Percentiles rank a stretch among this genome's conserved stretches.
Conservation (phyloP, 2,888 invertebrate species). For the Antheraea assamensis region DNA sequence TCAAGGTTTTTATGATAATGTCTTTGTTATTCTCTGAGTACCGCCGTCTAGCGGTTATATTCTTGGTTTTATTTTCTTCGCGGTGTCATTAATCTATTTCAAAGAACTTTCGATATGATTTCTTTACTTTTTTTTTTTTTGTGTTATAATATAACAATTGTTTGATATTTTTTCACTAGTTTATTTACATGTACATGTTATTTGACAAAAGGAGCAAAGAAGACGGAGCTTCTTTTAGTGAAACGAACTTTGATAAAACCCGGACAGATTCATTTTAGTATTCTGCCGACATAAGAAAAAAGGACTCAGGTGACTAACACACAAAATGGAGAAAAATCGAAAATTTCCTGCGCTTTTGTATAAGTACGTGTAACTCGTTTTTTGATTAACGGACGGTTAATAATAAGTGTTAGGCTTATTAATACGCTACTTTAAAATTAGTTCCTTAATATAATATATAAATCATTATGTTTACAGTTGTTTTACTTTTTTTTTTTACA, state of each 20-base stretch:
- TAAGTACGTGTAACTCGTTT: too few species aligned
- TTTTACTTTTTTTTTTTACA: too few species aligned
- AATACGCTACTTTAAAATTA: too few species aligned
- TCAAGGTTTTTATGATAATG: conserved; percentile 30
- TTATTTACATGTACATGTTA: neutral
- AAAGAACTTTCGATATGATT: conserved; percentile 18
- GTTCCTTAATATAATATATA: too few species aligned
- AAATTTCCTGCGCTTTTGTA: too few species aligned
- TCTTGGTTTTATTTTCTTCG: conserved; percentile 25
- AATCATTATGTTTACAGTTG: too few species aligned
- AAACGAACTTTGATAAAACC: neutral
- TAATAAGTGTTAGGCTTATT: too few species aligned
- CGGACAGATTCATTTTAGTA: neutral
- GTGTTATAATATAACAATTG: neutral
- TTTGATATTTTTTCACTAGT: neutral
- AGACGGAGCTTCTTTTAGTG: neutral
- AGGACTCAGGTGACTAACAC: too few species aligned
- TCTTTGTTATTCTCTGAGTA: conserved; percentile 28
- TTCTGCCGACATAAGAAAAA: too few species aligned
- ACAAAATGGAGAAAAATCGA: too few species aligned
- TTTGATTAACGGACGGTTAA: too few species aligned
- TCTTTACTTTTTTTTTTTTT: neutral
- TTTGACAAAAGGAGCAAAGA: neutral
- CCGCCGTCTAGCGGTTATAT: conserved; percentile 25
- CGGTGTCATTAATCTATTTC: conserved; percentile 25